Percentiles rank a stretch among this genome's conserved stretches.
phyloP scores from a whole-genome alignment of 2,113 vertebrate species.

The Prietella phreatophila region DNA sequence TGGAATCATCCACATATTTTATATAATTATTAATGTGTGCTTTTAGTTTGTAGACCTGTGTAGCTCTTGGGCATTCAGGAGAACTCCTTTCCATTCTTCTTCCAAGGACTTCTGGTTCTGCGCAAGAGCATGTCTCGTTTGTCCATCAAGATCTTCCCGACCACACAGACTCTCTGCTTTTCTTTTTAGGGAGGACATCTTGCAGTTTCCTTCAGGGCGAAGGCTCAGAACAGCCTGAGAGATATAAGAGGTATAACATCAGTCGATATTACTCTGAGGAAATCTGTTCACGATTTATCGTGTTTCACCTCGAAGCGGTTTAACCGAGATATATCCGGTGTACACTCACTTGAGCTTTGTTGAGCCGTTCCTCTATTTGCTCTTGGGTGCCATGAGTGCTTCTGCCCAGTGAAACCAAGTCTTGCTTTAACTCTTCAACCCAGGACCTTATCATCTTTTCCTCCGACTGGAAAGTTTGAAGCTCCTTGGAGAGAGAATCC shows the following conservation, averaged over 20 bases:
- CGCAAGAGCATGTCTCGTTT: constrained; percentile 53
- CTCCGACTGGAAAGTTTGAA: constrained; percentile 57
- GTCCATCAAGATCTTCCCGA: constrained; percentile 57
- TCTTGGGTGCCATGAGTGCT: constrained; percentile 56
- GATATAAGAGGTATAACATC: neutral
- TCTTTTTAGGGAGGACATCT: constrained; percentile 62
- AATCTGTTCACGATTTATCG: neutral
- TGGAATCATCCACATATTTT: neutral
- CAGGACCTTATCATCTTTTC: constrained; percentile 52
- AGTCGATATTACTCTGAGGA: neutral
- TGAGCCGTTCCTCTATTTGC: constrained; percentile 56
- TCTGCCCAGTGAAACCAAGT: constrained; percentile 47
- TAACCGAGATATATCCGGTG: neutral
- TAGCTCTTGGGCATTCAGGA: constrained; percentile 57
- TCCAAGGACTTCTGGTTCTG: constrained; percentile 51
- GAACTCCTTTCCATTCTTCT: constrained; percentile 58
- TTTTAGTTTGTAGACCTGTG: constrained; percentile 58
- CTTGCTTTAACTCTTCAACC: constrained; percentile 57
- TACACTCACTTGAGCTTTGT: constrained; percentile 45
- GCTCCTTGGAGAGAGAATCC: constrained; percentile 62
- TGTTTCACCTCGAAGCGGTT: neutral
- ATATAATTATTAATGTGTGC: neutral
- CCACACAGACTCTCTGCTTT: constrained; percentile 57
- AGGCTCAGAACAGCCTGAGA: constrained; percentile 61
- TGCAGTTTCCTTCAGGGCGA: constrained; percentile 56